phyloP scores from a whole-genome alignment of 2,888 invertebrate species.

The Tetropium fuscum region DNA sequence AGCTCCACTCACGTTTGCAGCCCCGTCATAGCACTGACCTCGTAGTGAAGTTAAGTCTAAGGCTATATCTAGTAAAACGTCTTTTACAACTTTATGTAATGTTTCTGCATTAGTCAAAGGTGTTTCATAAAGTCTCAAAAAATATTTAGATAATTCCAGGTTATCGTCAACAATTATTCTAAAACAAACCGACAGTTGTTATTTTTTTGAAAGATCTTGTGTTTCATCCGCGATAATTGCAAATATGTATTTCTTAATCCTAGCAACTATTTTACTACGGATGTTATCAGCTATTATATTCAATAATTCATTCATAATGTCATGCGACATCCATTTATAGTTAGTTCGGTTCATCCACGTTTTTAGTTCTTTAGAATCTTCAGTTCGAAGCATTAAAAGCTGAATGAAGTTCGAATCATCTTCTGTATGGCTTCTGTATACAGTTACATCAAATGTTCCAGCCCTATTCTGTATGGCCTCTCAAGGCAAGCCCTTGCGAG shows the following conservation, averaged over 20 bases:
- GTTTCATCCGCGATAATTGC: conserved; percentile 23
- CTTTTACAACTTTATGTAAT: conserved; percentile 14
- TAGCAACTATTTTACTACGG: background rate
- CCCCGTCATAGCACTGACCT: conserved; percentile 8
- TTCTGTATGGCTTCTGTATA: no score
- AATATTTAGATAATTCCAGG: conserved; percentile 11
- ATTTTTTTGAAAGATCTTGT: conserved; percentile 2
- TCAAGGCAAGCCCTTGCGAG: no score
- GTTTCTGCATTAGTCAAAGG: conserved; percentile 4
- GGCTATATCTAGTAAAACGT: background rate
- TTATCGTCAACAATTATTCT: background rate
- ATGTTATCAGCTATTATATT: background rate
- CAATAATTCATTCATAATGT: conserved; percentile 20
- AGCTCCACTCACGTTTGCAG: conserved; percentile 13
- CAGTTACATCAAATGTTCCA: no score
- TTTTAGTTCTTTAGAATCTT: conserved; percentile 14
- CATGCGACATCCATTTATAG: conserved; percentile 28
- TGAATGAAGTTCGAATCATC: background rate
- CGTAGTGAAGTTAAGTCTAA: background rate
- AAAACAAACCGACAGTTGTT: conserved; percentile 22
- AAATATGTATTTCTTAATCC: conserved; percentile 2
- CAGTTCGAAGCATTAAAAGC: conserved; percentile 11
- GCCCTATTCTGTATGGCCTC: no score
- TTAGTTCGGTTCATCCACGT: conserved; percentile 11
- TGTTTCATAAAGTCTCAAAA: conserved; percentile 18